phyloP scores from a whole-genome alignment of 2,113 vertebrate genomes.

The Bolborhynchus lineola region DNA sequence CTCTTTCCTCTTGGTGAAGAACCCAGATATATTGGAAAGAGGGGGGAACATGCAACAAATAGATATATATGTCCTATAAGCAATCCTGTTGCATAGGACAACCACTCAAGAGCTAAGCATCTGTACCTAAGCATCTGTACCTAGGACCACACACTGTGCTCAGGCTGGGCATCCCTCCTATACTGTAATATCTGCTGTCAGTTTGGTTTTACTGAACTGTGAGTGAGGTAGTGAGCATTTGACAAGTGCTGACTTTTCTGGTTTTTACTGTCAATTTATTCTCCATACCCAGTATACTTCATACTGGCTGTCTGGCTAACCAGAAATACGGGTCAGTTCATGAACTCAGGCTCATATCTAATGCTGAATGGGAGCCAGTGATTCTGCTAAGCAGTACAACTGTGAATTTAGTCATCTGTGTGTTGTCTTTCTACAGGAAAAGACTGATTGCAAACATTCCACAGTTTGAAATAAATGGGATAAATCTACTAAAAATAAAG shows the following conservation, averaged over 20 bases:
- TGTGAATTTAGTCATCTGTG: background rate
- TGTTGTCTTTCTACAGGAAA: background rate
- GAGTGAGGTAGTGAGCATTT: background rate
- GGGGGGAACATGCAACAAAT: background rate
- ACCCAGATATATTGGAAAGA: background rate
- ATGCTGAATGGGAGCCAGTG: background rate
- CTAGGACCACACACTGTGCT: background rate
- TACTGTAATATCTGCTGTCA: background rate
- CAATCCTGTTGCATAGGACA: background rate
- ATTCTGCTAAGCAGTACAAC: background rate
- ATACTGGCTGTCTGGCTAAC: background rate
- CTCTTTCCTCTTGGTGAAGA: background rate
- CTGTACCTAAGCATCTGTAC: background rate
- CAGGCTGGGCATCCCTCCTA: background rate
- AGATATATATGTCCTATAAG: background rate
- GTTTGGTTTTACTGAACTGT: background rate
- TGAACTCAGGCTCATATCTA: background rate
- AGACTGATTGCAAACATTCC: background rate
- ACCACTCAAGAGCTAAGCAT: background rate
- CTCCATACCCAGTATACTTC: background rate
- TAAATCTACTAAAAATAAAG: background rate
- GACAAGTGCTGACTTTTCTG: background rate
- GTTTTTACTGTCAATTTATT: background rate
- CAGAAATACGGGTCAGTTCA: background rate
- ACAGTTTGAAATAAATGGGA: background rate